Percentiles rank a stretch among this genome's conserved stretches.
Evolutionary conservation across 2,797 vertebrate species (phyloP).

Genomic region (Hypotaenidia philippensis): DNA sequence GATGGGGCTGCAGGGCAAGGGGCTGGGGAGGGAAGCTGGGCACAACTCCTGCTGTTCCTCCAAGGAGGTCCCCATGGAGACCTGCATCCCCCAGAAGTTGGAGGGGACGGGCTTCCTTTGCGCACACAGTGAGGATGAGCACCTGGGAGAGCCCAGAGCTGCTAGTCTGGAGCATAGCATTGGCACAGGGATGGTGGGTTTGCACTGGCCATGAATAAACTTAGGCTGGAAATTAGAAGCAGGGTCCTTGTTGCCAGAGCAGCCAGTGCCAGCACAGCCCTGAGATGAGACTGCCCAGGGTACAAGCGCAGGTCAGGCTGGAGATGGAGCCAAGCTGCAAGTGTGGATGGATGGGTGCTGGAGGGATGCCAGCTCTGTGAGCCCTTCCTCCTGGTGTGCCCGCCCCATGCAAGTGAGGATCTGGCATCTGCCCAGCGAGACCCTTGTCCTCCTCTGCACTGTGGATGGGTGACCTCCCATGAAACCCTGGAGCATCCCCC

Average conservation of each 20-base stretch:
- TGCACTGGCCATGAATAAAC: not conserved
- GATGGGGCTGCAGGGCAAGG: not conserved
- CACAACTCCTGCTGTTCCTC: not conserved
- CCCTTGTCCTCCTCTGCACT: not conserved
- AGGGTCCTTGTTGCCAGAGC: not conserved
- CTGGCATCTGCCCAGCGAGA: not conserved
- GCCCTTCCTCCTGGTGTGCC: not conserved
- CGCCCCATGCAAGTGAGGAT: not conserved
- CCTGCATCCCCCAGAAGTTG: accelerated
- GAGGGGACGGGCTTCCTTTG: not conserved
- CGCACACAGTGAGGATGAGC: not conserved
- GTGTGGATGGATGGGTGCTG: not conserved
- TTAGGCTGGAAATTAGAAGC: not conserved
- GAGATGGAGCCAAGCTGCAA: accelerated
- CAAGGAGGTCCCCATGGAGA: not conserved
- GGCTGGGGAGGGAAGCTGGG: not conserved
- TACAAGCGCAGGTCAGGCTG: not conserved
- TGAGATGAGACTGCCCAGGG: not conserved
- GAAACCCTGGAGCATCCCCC: accelerated
- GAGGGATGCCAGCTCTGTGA: not conserved
- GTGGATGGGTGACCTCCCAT: not conserved
- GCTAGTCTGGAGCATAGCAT: not conserved
- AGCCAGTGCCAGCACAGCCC: accelerated
- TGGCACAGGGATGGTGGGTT: not conserved
- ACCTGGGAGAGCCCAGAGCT: accelerated